Conservation (phyloP, 2,113 vertebrate genomes). For the Psephotus haematonotus region DNA sequence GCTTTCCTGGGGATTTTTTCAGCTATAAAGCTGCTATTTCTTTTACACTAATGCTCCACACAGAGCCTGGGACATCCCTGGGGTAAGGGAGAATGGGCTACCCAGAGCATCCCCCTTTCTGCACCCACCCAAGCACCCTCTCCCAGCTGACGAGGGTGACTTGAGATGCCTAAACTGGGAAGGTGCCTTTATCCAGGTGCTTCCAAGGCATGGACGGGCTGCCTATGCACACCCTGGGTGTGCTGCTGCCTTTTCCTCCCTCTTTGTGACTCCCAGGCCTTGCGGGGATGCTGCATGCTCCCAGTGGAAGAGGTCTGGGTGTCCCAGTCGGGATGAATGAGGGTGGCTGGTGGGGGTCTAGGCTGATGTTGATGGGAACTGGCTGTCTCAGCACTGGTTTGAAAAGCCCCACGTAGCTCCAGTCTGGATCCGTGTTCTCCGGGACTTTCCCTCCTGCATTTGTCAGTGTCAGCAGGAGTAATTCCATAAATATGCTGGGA, state of each 20-base stretch:
- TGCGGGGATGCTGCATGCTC: neutral
- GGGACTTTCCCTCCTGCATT: conserved; percentile 54
- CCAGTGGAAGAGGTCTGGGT: neutral
- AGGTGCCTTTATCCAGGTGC: rapidly evolving
- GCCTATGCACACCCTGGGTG: rapidly evolving
- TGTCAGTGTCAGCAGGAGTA: conserved; percentile 62
- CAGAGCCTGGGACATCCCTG: neutral
- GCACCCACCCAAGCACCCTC: neutral
- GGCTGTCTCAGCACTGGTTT: neutral
- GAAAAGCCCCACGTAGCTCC: neutral
- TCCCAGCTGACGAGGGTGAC: rapidly evolving
- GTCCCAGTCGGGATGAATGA: neutral
- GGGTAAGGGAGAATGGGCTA: rapidly evolving
- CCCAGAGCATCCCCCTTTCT: neutral
- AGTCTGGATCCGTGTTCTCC: neutral
- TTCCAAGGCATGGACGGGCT: rapidly evolving
- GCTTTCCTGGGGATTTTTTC: conserved; percentile 1
- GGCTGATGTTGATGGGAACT: neutral
- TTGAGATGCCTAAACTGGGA: neutral
- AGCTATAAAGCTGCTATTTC: neutral
- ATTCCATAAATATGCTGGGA: conserved; percentile 68
- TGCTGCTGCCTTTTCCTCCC: neutral
- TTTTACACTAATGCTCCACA: neutral
- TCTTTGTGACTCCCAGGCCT: neutral
- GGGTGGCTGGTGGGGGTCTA: neutral